phyloP scores from a whole-genome alignment of 2,888 invertebrate genomes.

The Yponomeuta sedellus region DNA sequence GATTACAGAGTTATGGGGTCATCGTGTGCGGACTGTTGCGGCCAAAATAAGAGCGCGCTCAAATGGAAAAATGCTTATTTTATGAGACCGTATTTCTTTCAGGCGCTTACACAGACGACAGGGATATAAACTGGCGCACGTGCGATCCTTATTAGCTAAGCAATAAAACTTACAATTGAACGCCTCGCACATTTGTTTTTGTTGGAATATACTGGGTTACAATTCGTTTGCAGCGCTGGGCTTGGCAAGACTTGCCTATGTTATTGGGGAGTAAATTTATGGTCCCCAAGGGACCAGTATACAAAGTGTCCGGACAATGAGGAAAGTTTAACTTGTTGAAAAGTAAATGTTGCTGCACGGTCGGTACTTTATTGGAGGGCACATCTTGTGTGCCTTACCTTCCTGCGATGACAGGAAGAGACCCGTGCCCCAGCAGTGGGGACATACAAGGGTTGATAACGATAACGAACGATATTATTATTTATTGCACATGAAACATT shows the following conservation, averaged over 20 bases:
- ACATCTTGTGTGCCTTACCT: not conserved
- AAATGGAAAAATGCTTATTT: slow-evolving; percentile 23
- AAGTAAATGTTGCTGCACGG: not conserved
- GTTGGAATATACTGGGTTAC: slow-evolving; percentile 4
- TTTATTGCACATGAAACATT: too few relatives aligned
- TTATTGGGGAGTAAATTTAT: slow-evolving; percentile 4
- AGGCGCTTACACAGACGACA: slow-evolving; percentile 1
- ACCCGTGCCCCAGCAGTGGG: too few relatives aligned
- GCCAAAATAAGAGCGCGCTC: slow-evolving; percentile 3
- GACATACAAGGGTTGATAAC: too few relatives aligned
- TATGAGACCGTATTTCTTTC: slow-evolving; percentile 21
- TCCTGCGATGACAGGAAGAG: too few relatives aligned
- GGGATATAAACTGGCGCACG: slow-evolving; percentile 4
- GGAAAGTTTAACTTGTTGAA: not conserved
- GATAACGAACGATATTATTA: too few relatives aligned
- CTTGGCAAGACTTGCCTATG: not conserved
- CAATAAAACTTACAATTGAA: not conserved
- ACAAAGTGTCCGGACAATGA: slow-evolving; percentile 7
- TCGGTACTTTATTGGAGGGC: not conserved
- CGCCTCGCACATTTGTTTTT: not conserved
- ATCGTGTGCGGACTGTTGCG: not conserved
- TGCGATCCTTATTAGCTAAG: slow-evolving; percentile 7
- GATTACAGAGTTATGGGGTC: slow-evolving; percentile 11
- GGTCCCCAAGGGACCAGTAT: not conserved
- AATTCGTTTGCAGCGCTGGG: not conserved